phyloP scores from a whole-genome alignment of 2,797 vertebrate species.

The Phataginus tetradactyla region DNA sequence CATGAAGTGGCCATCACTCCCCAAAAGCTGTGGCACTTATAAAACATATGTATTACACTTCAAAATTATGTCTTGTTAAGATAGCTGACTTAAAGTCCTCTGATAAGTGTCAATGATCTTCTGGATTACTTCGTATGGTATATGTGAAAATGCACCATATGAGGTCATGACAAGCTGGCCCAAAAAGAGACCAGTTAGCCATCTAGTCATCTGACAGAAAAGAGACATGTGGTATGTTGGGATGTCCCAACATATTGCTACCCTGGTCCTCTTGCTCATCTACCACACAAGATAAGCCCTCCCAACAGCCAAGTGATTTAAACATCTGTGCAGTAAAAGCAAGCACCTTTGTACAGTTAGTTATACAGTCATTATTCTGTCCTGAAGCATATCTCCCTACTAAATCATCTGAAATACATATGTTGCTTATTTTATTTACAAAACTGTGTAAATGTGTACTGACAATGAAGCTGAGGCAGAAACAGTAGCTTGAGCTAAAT shows the following conservation, averaged over 20 bases:
- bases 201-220: neutral
- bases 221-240: neutral
- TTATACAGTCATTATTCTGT: neutral
- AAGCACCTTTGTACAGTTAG: neutral
- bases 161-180: neutral
- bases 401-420: neutral
- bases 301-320: neutral
- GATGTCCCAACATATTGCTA: neutral
- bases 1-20: neutral
- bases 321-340: neutral
- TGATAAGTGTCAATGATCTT: neutral
- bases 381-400: neutral
- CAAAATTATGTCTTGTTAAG: neutral
- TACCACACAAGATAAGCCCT: neutral
- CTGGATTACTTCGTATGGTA: neutral
- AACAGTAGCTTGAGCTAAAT: neutral
- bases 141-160: neutral
- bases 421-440: neutral
- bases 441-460: neutral
- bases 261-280: neutral
- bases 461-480: slow-evolving; percentile 22
- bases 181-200: neutral
- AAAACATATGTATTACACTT: neutral
- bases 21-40: neutral
- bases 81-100: neutral